These are phyloP conservation scores for Aleadryas rufinucha DNA, from an alignment of 2,113 vertebrate genomes.

Conservation along the genomic window DNA sequence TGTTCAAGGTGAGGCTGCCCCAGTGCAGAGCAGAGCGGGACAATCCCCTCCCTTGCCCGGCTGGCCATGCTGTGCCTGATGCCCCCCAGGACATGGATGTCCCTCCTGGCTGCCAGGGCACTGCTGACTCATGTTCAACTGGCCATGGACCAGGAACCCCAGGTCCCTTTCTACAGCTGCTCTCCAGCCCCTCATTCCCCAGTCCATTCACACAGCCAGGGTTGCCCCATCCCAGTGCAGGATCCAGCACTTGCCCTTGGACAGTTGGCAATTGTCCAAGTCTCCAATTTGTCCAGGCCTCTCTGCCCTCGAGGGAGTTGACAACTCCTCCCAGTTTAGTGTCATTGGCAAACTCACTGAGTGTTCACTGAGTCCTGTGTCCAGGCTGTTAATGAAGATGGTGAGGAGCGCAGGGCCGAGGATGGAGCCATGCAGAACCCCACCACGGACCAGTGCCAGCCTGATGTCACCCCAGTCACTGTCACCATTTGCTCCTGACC, in stretches of 20 bases:
- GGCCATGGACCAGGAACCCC: background rate
- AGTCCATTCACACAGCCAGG: background rate
- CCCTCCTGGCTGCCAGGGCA: background rate
- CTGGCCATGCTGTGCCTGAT: background rate
- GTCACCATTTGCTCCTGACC: background rate
- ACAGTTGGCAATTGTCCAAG: fast-evolving
- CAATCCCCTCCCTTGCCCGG: background rate
- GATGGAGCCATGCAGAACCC: background rate
- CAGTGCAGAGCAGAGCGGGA: background rate
- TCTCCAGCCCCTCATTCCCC: background rate
- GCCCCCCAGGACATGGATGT: background rate
- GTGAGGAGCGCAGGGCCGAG: background rate
- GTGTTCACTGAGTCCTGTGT: background rate
- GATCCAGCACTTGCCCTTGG: background rate
- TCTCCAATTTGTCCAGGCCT: background rate
- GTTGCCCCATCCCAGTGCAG: background rate
- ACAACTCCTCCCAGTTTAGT: background rate
- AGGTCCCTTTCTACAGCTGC: background rate
- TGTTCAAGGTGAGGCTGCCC: background rate
- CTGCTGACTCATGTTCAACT: background rate
- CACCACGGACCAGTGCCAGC: background rate
- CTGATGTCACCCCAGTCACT: background rate
- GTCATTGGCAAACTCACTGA: background rate
- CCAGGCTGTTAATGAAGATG: background rate
- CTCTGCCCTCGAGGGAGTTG: background rate